phyloP scores from a whole-genome alignment of 2,797 vertebrate genomes.

The Ceryle rudis region DNA sequence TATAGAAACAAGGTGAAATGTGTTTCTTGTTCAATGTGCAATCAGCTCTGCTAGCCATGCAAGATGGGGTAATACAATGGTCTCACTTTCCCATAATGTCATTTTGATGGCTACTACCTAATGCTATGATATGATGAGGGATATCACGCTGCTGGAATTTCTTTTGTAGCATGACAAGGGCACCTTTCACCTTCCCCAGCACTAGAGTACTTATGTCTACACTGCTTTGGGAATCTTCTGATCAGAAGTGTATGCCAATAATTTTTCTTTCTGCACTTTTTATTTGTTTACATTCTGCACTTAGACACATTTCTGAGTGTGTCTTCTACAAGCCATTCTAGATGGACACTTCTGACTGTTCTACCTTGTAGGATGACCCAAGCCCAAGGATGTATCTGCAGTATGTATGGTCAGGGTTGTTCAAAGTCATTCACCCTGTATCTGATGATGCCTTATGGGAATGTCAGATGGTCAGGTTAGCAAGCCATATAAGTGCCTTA shows the following conservation, averaged over 20 bases:
- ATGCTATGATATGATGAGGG: background rate
- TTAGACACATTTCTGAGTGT: background rate
- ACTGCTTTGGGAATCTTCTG: background rate
- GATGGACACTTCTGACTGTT: background rate
- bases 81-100: background rate
- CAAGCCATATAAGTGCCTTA: background rate
- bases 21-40: background rate
- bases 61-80: background rate
- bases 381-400: background rate
- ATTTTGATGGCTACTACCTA: background rate
- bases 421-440: background rate
- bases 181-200: background rate
- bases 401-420: background rate
- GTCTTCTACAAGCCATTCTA: background rate
- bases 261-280: background rate
- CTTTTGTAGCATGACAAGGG: background rate
- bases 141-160: background rate
- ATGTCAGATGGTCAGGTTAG: background rate
- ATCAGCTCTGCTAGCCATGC: background rate
- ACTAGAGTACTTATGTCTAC: background rate
- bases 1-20: accelerated
- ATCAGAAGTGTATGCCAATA: background rate
- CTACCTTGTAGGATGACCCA: background rate
- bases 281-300: background rate
- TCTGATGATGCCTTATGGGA: background rate